Evolutionary conservation across 1,140 invertebrate genomes (phyloP), one percentile per base, ranked within the genome.

Genomic region (Linepithema humile): DNA sequence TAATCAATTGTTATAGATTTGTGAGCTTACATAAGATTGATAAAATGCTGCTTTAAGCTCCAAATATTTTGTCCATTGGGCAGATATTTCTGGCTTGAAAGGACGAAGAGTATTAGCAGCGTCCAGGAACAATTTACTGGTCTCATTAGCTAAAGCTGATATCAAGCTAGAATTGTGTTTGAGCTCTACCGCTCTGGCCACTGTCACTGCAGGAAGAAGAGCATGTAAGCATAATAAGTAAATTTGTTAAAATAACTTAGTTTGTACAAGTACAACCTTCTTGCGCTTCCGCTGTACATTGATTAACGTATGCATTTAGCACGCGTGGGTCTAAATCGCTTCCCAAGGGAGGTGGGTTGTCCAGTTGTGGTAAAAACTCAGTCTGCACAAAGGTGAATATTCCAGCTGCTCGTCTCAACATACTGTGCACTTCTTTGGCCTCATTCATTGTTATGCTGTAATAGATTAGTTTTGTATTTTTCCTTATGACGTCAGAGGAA

Each of bases 231-330:
- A 65, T 38, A 20, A 29, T 32, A 43, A 73, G 3, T 80, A 26
- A 74, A 55, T 12, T 73, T 17, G 9, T 65, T 73, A 20, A 67
- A 43, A 43, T 40, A 2, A 32, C n/a, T 3, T 45, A 57, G 43
- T 0, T 43, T 9, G 15, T 29, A 55, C 1, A 3, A 62, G 17
- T 59, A 69, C 73, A 91, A 96, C 96, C 95, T 95, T 97, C 96
- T 92, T 97, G 97, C 5, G 97, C 97, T 93, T 97, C 96, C 43
- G 96, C 97, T 48, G 96, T 96, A 91, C 96, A 96, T 87, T 97
- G 96, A 90, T 95, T 95, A 15, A 96, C 93, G 90, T 97, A 97
- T 43, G 96, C 96, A 85, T 95, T 95, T 67, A 97, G 89, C 23
- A 97, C 94, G 40, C 95, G 91, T 17, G 94, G 94, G 90, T 97